Evolutionary conservation across 2,888 invertebrate species (phyloP), one percentile per base, ranked within the genome.

Genomic region (Marasmarcha lunaedactyla): DNA sequence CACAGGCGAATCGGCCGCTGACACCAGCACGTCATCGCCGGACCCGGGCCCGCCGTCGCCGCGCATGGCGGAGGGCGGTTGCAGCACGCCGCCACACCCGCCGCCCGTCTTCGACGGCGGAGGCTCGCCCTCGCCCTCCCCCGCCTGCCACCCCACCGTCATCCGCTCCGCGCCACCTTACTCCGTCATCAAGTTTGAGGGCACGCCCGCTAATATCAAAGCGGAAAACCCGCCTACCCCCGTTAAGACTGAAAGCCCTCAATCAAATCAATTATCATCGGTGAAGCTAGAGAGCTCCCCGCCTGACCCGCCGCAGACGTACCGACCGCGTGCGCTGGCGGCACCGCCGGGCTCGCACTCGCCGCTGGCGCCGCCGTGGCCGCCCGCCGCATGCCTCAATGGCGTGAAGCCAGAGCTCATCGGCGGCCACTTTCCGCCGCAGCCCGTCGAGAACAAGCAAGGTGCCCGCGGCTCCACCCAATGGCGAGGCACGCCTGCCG

Each of bases 1-100:
- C 62, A 59, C 88, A 91, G 92, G 92, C 85, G 95, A 94, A 87
- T 94, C 94, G 73, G 91, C 94, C 85, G 94, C 94, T 73, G 95
- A 95, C 85, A 94, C 94, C 72, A 94, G 93, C 77, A 94, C 94
- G 71, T 94, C 94, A 71, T 95, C 94, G 70, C 94, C 94, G 74
- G 94, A 94, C 86, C 88, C 92, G 58, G 90, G 91, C 73, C 93
- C 93, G 70, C 88, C 91, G 73, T 94, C 94, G 69, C 93, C 93
- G 71, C 90, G 90, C 84, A 88, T 89, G 86, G 87, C 88, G 66
- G 87, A 86, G 77, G 85, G 87, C 71, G 85, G 87, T 77, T 87
- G 70, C 86, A 87, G 65, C 84, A 72, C 83, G 85, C 86, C 71
- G 81, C 87, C 74, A 78, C 86, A 71, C 74, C 86, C 69, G 77